A percentile compares a stretch with the other conserved stretches of the same genome.
Evolutionary conservation across 2,888 invertebrate species (phyloP).

Genomic region (Pristionchus arcanus): DNA sequence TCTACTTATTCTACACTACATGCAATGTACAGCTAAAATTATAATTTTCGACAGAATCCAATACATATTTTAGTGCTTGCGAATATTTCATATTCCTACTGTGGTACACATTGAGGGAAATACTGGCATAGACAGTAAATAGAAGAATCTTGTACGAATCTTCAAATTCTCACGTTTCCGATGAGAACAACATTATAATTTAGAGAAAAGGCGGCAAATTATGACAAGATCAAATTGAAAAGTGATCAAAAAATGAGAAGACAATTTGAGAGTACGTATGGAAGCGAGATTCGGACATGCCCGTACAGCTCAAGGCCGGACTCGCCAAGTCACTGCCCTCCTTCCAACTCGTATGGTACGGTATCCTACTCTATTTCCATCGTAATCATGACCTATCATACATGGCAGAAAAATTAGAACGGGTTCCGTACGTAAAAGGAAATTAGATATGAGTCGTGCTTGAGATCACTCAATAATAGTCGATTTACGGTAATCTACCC

Average conservation of each 20-base stretch:
- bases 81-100: too few species aligned
- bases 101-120: neutral
- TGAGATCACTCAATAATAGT: too few species aligned
- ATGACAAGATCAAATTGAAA: too few species aligned
- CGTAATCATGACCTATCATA: neutral
- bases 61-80: too few species aligned
- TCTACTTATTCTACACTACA: too few species aligned
- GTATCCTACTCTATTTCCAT: neutral
- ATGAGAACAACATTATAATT: neutral
- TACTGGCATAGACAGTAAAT: neutral
- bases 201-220: neutral
- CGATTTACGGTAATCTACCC: neutral
- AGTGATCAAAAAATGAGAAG: neutral
- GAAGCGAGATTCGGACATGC: conserved; percentile 90
- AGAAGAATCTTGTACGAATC: neutral
- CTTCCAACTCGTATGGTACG: conserved; percentile 83
- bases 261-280: conserved; percentile 86
- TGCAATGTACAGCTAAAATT: too few species aligned
- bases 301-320: conserved; percentile 90
- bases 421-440: too few species aligned
- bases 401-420: too few species aligned
- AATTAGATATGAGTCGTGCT: too few species aligned
- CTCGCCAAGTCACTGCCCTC: conserved; percentile 86
- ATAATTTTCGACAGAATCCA: too few species aligned
- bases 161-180: neutral